Conservation (phyloP, 2,113 vertebrate species). For the Gadus chalcogrammus region DNA sequence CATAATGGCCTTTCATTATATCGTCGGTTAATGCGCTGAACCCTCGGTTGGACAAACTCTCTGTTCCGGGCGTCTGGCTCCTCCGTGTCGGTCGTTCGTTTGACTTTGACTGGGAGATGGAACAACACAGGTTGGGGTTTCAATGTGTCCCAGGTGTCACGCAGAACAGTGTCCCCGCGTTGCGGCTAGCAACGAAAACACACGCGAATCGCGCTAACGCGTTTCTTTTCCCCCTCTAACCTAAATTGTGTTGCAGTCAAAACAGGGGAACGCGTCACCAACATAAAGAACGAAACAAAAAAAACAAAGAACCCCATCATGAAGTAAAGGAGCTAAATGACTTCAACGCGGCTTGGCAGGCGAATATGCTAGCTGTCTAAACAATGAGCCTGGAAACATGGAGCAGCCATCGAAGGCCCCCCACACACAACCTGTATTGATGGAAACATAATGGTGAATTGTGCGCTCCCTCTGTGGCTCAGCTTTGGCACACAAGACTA, state of each 20-base stretch:
- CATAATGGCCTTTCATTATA: constrained; percentile 17
- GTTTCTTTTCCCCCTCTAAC: no score
- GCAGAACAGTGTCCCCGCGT: no score
- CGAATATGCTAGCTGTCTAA: constrained; percentile 36
- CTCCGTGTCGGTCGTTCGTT: background rate
- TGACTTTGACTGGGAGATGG: background rate
- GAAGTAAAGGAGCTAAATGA: constrained; percentile 24
- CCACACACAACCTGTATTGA: constrained; percentile 64
- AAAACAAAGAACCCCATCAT: constrained; percentile 18
- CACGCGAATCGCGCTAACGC: no score
- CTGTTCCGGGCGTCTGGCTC: background rate
- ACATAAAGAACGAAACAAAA: background rate
- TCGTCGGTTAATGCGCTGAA: constrained; percentile 15
- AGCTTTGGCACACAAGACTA: constrained; percentile 67
- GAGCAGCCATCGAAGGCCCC: constrained; percentile 48
- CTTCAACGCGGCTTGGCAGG: constrained; percentile 8
- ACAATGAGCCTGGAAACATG: constrained; percentile 43
- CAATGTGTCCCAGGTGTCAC: no score
- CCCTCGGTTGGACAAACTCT: background rate
- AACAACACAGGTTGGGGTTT: background rate
- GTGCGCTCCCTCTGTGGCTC: constrained; percentile 56
- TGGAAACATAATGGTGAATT: constrained; percentile 66
- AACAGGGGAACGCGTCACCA: no score
- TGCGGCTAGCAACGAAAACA: no score
- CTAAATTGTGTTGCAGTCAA: no score